These are phyloP conservation scores for Hipparchia semele DNA, from an alignment of 2,888 invertebrate genomes.

Conservation along the genomic window DNA sequence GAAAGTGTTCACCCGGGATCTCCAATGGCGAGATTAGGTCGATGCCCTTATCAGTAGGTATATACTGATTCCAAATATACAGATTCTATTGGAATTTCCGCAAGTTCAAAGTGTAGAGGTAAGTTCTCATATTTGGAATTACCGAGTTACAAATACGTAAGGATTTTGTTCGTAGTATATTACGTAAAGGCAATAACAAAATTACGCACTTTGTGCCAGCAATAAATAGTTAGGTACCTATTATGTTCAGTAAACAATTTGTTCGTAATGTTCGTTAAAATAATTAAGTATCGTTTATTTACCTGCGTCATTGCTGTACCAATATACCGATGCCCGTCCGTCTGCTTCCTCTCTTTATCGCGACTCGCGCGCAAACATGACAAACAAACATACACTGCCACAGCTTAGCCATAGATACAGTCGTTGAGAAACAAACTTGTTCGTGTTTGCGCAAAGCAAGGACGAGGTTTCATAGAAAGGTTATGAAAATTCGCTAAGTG, in stretches of 20 bases:
- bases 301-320: constrained; percentile 24
- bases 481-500: no score
- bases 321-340: constrained; percentile 23
- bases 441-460: neutral
- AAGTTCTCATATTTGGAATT: no score
- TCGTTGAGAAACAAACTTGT: neutral
- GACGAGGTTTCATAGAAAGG: neutral
- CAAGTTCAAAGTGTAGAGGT: no score
- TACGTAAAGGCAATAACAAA: neutral
- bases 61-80: no score
- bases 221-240: neutral
- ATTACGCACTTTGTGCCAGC: neutral
- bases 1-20: no score
- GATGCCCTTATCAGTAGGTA: no score
- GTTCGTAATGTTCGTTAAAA: neutral
- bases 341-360: constrained; percentile 34
- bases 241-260: neutral
- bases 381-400: constrained; percentile 18
- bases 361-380: constrained; percentile 31
- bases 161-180: no score
- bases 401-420: neutral
- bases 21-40: no score
- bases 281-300: constrained; percentile 6
- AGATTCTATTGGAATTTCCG: no score
- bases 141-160: no score